phyloP scores from a whole-genome alignment of 2,797 vertebrate species.

The Luscinia luscinia region DNA sequence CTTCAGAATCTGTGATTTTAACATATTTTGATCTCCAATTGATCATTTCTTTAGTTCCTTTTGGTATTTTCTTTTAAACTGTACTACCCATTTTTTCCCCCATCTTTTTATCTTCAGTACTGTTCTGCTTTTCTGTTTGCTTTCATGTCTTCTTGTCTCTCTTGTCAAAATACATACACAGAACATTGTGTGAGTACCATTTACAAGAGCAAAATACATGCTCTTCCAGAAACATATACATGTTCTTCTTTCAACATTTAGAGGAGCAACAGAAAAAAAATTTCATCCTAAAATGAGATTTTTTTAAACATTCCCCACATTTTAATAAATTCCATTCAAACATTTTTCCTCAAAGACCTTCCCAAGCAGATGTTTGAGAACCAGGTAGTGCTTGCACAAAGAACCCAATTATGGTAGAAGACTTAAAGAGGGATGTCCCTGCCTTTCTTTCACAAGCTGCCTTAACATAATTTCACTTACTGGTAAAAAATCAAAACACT shows the following conservation, averaged over 20 bases:
- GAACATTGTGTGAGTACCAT: background rate
- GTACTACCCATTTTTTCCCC: background rate
- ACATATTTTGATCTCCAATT: constrained; percentile 12
- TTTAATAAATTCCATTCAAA: background rate
- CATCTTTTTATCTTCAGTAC: constrained; percentile 21
- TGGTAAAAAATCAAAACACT: background rate
- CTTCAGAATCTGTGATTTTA: constrained; percentile 46
- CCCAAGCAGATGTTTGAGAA: background rate
- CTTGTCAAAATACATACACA: background rate
- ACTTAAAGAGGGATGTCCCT: background rate
- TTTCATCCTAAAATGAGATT: background rate
- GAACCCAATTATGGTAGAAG: background rate
- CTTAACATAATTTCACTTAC: background rate
- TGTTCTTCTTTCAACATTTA: background rate
- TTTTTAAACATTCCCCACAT: background rate
- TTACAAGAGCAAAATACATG: background rate
- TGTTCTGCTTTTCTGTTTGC: background rate
- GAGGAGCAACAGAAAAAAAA: background rate
- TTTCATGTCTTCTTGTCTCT: constrained; percentile 69
- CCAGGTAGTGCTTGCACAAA: background rate
- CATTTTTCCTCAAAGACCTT: background rate
- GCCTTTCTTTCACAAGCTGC: background rate
- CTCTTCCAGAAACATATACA: background rate
- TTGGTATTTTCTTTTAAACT: constrained; percentile 50
- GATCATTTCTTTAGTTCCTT: constrained; percentile 42